Evolutionary conservation across 2,113 vertebrate genomes (phyloP), one percentile per base, ranked within the genome.

Genomic region (Cyphotilapia sp.): DNA sequence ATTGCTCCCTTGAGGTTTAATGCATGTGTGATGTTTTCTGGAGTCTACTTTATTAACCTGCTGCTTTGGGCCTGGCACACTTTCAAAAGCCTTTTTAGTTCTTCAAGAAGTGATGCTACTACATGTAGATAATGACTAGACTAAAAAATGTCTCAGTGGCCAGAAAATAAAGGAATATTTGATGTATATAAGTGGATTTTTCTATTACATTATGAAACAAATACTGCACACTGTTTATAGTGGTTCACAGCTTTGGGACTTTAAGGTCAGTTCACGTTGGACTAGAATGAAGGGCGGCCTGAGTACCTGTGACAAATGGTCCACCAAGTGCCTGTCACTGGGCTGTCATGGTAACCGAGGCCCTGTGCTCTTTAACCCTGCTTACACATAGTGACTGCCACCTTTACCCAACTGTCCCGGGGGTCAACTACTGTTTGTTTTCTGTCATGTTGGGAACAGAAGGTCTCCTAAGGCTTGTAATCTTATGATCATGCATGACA

Each of bases 11-110:
- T 78, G 82, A 85, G 94, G 33, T 93, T 92, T 83, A 87, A 81
- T 90, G 81, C 80, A 74, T 82, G 47, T 81, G 85, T 85, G 85
- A 83, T 85, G 88, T 89, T 89, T 86, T 40, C 63, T 66, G 76
- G 86, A 85, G 31, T 91, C 56, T 49, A 29, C 74, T 92, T 92
- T 94, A 93, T 94, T 95, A 94, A 91, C 89, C 89, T 88, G 54
- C 88, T 89, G 80, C 89, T 88, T 87, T 74, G 61, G 56, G 63
- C 54, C 51, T 61, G 63, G 81, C 81, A 88, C 45, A 69, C 87
- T 63, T 71, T 87, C 38, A 53, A 81, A 88, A 83, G 13, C 35
- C 9, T 51, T 53, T 86, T 88, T 78, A 90, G 47, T 81, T 74
- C 19, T 38, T 47, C 81, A 54, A 84, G 78, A 89, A 86, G 81